These are phyloP conservation scores for Teleopsis dalmanni DNA, from an alignment of 1,140 invertebrate species.

Conservation along the genomic window DNA sequence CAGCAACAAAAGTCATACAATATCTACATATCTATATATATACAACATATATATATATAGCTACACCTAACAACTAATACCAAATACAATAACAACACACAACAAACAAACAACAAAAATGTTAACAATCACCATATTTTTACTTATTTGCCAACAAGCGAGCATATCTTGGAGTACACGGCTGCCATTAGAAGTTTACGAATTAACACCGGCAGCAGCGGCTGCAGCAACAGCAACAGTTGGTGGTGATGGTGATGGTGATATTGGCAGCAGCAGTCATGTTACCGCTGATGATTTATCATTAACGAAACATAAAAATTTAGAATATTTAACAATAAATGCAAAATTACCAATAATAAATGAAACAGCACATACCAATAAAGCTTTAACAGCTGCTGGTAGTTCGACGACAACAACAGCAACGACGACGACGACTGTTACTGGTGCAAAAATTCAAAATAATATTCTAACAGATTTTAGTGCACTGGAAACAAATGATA, in stretches of 20 bases:
- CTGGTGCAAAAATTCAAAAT: neutral
- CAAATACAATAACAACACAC: conserved; percentile 8
- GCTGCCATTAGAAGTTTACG: conserved; percentile 38
- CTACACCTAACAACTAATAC: conserved; percentile 4
- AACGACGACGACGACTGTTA: conserved; percentile 7
- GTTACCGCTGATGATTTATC: conserved; percentile 1
- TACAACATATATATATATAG: conserved; percentile 4
- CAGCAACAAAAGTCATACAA: conserved; percentile 9
- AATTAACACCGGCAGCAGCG: conserved; percentile 25
- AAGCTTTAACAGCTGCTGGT: conserved; percentile 12
- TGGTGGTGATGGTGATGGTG: neutral
- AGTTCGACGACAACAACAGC: conserved; percentile 9
- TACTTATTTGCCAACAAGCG: conserved; percentile 16
- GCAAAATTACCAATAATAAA: conserved; percentile 22
- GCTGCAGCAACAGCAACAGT: conserved; percentile 5
- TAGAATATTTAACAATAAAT: conserved; percentile 34
- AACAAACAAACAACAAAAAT: conserved; percentile 9
- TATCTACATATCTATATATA: conserved; percentile 10
- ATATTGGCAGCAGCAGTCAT: conserved; percentile 3
- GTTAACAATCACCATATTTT: conserved; percentile 11
- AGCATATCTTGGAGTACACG: conserved; percentile 27
- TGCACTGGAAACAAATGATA: neutral
- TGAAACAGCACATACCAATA: conserved; percentile 9
- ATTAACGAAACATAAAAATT: conserved; percentile 26
- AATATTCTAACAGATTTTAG: conserved; percentile 1